A percentile compares a stretch with the other conserved stretches of the same genome.
These are phyloP conservation scores for Homarus americanus DNA, from an alignment of 1,140 invertebrate genomes.

Conservation along the genomic window DNA sequence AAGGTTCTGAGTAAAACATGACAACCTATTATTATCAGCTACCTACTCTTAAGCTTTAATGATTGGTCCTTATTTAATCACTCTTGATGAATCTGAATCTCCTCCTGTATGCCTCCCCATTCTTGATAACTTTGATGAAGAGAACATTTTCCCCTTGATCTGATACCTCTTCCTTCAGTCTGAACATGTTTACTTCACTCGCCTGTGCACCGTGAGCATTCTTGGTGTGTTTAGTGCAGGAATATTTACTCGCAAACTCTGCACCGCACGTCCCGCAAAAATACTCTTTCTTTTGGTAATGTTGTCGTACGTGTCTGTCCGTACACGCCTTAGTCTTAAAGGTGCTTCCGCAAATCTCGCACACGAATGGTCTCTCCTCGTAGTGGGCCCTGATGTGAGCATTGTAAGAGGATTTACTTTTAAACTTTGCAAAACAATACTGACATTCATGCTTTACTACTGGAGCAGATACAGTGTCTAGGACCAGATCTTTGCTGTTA, in stretches of 20 bases:
- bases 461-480: too few species aligned
- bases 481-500: too few species aligned
- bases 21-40: too few species aligned
- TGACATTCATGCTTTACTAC: not conserved
- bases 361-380: not conserved
- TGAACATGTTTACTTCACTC: not conserved
- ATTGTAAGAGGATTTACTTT: not conserved
- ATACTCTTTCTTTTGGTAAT: conserved; percentile 9
- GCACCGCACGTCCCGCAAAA: not conserved
- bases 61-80: not conserved
- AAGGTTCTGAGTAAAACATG: too few species aligned
- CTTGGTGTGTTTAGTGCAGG: not conserved
- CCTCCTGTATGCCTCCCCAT: not conserved
- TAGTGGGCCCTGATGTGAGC: not conserved
- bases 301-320: not conserved
- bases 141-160: not conserved
- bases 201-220: not conserved
- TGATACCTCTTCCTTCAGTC: not conserved
- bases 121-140: not conserved
- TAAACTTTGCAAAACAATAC: not conserved
- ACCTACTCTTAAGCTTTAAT: too few species aligned
- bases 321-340: not conserved
- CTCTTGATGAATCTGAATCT: not conserved
- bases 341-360: not conserved
- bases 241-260: not conserved